A percentile compares a stretch with the other conserved stretches of the same genome.
These are phyloP conservation scores for Prunella strophiata DNA, from an alignment of 2,797 vertebrate genomes.

Conservation along the genomic window DNA sequence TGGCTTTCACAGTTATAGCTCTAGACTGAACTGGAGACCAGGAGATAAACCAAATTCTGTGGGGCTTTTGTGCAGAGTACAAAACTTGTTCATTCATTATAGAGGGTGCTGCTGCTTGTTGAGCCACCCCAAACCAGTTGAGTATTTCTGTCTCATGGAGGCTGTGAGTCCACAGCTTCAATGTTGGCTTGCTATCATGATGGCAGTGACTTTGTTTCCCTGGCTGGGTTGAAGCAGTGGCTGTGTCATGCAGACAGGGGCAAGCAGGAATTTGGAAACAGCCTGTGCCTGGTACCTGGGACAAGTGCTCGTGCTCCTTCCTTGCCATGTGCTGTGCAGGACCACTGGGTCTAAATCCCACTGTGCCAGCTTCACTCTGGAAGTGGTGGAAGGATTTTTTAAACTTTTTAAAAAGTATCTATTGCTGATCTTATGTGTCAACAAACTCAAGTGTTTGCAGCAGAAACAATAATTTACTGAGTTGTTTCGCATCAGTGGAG, in stretches of 20 bases:
- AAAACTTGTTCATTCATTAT: background rate
- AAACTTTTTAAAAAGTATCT: background rate
- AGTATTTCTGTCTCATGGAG: background rate
- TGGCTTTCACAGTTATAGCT: background rate
- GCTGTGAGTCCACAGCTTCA: background rate
- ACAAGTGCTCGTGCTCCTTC: accelerated
- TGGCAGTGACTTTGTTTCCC: background rate
- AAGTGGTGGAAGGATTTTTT: background rate
- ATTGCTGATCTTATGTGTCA: background rate
- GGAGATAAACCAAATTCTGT: background rate
- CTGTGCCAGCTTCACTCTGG: background rate
- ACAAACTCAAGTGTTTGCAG: background rate
- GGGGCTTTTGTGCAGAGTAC: background rate
- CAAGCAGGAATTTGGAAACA: background rate
- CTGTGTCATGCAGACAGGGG: background rate
- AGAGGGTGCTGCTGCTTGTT: background rate
- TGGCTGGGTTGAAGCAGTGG: accelerated
- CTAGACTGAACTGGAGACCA: background rate
- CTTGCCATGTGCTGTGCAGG: background rate
- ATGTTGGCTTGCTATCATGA: background rate
- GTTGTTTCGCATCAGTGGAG: background rate
- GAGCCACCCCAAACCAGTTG: background rate
- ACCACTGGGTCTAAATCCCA: background rate
- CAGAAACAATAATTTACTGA: background rate
- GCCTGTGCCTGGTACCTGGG: background rate